Conservation (phyloP, 2,888 invertebrate genomes). For the Drepanosiphum platanoidis region DNA sequence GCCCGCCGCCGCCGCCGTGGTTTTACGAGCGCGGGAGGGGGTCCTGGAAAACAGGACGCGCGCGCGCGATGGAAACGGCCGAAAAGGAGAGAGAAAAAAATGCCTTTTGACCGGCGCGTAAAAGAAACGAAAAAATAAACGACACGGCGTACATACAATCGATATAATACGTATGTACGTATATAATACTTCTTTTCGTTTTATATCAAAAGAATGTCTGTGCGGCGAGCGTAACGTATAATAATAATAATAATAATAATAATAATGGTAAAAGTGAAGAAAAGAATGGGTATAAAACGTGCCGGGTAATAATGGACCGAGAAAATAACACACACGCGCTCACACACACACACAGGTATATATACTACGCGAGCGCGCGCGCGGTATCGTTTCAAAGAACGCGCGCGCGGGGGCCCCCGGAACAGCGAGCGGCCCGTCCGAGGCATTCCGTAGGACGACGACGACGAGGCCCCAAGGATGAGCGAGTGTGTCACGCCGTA, state of each 20-base stretch:
- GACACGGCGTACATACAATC: neutral
- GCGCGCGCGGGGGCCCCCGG: slow-evolving; percentile 52
- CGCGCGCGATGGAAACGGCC: too few species aligned
- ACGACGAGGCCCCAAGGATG: slow-evolving; percentile 57
- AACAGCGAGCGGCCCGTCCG: slow-evolving; percentile 42
- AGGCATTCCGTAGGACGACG: slow-evolving; percentile 50
- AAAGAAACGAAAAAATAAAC: too few species aligned
- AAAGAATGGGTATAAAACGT: slow-evolving; percentile 61
- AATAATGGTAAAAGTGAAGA: slow-evolving; percentile 55
- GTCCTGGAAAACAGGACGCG: too few species aligned
- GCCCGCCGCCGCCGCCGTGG: too few species aligned
- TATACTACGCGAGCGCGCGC: slow-evolving; percentile 1
- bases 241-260: slow-evolving; percentile 52
- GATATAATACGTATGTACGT: neutral
- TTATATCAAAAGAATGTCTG: slow-evolving; percentile 24
- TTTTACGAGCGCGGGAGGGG: too few species aligned
- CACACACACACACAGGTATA: neutral
- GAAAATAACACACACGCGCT: slow-evolving; percentile 56
- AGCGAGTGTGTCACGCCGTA: slow-evolving; percentile 58
- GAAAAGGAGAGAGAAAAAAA: too few species aligned
- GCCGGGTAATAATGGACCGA: slow-evolving; percentile 62
- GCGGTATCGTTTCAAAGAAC: slow-evolving; percentile 62
- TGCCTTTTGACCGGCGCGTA: too few species aligned
- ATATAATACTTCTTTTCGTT: too few species aligned
- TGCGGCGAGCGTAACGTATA: slow-evolving; percentile 56